Evolutionary conservation across 1,140 invertebrate species (phyloP).

Genomic region (Panulirus ornatus): DNA sequence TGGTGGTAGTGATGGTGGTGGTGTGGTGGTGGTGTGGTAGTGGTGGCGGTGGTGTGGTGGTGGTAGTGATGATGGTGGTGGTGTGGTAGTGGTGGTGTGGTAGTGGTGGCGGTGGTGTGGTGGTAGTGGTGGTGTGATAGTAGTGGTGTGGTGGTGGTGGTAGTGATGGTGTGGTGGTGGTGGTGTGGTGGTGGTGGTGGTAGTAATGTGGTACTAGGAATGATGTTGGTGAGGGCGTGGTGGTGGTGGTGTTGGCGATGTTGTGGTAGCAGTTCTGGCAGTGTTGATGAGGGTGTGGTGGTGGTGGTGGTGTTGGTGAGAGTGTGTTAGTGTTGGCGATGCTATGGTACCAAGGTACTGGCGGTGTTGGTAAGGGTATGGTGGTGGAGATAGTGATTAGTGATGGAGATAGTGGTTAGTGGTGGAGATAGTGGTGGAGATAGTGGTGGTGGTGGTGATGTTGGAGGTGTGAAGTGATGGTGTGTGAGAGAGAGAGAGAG

Average conservation of each 20-base stretch:
- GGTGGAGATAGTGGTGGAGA: background rate
- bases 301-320: background rate
- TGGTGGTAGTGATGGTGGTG: background rate
- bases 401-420: too few relatives aligned
- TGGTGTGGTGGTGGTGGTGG: background rate
- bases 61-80: too few relatives aligned
- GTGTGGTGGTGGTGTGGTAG: background rate
- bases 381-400: too few relatives aligned
- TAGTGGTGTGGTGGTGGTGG: background rate
- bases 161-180: background rate
- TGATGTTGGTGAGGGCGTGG: background rate
- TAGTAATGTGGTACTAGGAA: background rate
- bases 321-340: too few relatives aligned
- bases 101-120: too few relatives aligned
- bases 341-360: too few relatives aligned
- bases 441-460: background rate
- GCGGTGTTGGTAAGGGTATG: too few relatives aligned
- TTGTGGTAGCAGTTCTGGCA: background rate
- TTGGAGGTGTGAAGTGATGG: too few relatives aligned
- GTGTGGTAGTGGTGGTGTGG: too few relatives aligned
- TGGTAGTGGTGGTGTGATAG: too few relatives aligned
- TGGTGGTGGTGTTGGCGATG: slow-evolving; percentile 18
- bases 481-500: slow-evolving; percentile 10
- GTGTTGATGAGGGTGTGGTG: background rate
- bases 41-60: background rate